Percentiles rank a stretch among this genome's conserved stretches.
phyloP scores from a whole-genome alignment of 2,888 invertebrate species.

The Spicauda simplicius region DNA sequence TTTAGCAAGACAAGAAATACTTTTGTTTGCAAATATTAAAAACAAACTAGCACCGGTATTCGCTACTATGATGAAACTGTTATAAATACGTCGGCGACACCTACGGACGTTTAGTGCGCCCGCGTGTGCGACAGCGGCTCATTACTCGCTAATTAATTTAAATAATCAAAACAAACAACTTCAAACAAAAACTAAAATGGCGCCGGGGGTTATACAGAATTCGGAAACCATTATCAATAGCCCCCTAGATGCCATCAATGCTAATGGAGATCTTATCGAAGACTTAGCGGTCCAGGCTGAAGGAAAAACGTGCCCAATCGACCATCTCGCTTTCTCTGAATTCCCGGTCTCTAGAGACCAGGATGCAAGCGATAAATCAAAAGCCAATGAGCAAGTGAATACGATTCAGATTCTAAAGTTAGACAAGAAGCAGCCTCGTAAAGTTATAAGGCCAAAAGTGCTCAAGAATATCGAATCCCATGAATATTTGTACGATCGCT shows the following conservation, averaged over 20 bases:
- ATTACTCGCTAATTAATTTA: constrained; percentile 36
- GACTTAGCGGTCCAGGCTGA: constrained; percentile 44
- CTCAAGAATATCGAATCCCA: constrained; percentile 69
- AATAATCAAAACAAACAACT: constrained; percentile 19
- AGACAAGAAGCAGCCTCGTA: constrained; percentile 57
- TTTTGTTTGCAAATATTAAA: constrained; percentile 54
- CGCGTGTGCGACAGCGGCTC: constrained; percentile 58
- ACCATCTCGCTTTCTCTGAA: constrained; percentile 46
- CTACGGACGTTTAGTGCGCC: constrained; percentile 61
- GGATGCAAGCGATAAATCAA: constrained; percentile 38
- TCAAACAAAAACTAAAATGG: constrained; percentile 54
- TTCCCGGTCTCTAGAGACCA: constrained; percentile 36
- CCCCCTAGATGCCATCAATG: constrained; percentile 45
- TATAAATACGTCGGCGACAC: constrained; percentile 69
- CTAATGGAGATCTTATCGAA: constrained; percentile 48
- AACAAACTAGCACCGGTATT: constrained; percentile 46
- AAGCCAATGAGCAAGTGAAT: constrained; percentile 32
- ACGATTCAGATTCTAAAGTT: constrained; percentile 46
- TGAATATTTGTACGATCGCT: constrained; percentile 71
- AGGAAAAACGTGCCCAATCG: constrained; percentile 59
- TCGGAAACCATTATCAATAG: constrained; percentile 59
- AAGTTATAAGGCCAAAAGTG: constrained; percentile 68
- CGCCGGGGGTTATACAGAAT: constrained; percentile 69
- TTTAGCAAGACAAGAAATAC: constrained; percentile 34
- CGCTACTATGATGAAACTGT: constrained; percentile 63